Conservation (phyloP, 2,113 vertebrate species). For the Anolis carolinensis region DNA sequence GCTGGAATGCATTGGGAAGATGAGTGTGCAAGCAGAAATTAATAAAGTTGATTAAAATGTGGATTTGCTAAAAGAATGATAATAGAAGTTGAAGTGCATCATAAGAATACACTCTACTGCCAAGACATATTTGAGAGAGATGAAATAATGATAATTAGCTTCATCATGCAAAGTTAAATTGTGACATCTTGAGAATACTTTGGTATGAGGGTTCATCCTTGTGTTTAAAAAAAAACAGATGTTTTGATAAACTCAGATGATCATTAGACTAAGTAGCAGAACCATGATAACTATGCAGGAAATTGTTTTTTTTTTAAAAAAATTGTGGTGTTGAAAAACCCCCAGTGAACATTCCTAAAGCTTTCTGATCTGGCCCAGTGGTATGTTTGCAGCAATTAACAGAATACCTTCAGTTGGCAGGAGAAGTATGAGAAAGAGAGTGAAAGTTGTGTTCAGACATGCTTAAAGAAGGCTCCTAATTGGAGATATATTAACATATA, state of each 20-base stretch:
- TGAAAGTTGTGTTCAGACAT: neutral
- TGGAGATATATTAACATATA: neutral
- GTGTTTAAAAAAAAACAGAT: constrained; percentile 20
- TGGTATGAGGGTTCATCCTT: neutral
- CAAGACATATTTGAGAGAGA: neutral
- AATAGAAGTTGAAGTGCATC: constrained; percentile 32
- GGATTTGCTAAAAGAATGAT: neutral
- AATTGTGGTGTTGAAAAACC: constrained; percentile 13
- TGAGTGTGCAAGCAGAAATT: neutral
- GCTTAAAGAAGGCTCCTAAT: constrained; percentile 25
- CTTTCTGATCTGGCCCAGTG: constrained; percentile 23
- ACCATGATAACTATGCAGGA: constrained; percentile 12
- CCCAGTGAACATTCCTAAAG: neutral
- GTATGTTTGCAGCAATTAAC: neutral
- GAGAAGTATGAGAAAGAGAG: neutral
- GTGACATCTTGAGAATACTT: constrained; percentile 44
- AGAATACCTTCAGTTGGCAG: neutral
- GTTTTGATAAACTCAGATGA: constrained; percentile 18
- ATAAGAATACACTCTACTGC: constrained; percentile 19
- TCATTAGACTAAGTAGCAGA: neutral
- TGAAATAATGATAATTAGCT: constrained; percentile 48
- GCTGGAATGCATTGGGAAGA: neutral
- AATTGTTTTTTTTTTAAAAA: constrained; percentile 17
- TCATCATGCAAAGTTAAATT: constrained; percentile 50
- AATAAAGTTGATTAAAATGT: neutral